Percentiles rank a stretch among this genome's conserved stretches.
These are phyloP conservation scores for Napeogenes inachia DNA, from an alignment of 2,888 invertebrate species.

Conservation along the genomic window DNA sequence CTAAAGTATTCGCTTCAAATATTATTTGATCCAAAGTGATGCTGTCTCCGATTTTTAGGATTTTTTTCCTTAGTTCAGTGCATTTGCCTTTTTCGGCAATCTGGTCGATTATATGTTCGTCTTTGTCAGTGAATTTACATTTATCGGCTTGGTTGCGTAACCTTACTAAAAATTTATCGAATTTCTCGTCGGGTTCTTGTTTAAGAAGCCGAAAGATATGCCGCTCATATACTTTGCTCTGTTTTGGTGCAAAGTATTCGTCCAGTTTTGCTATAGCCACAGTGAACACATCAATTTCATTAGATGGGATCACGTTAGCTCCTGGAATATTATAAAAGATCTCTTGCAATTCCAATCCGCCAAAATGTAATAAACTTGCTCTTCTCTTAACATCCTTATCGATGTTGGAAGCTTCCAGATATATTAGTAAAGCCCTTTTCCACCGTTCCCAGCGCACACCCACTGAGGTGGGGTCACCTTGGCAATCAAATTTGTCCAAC, in stretches of 20 bases:
- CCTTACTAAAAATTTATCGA: constrained; percentile 26
- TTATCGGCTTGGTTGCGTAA: constrained; percentile 24
- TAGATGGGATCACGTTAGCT: too few relatives aligned
- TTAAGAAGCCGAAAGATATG: constrained; percentile 23
- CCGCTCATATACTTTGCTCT: constrained; percentile 23
- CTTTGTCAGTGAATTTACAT: constrained; percentile 23
- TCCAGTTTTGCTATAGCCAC: constrained; percentile 23
- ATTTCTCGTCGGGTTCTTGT: constrained; percentile 26
- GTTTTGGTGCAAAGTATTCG: constrained; percentile 27
- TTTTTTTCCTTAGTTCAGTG: too few relatives aligned
- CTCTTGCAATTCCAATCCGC: too few relatives aligned
- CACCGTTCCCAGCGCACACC: too few relatives aligned
- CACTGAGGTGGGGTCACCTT: too few relatives aligned
- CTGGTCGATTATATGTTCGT: constrained; percentile 28
- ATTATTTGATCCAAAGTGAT: constrained; percentile 23
- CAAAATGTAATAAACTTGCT: too few relatives aligned
- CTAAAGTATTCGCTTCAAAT: constrained; percentile 19
- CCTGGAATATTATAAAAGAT: too few relatives aligned
- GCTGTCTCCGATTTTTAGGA: constrained; percentile 10
- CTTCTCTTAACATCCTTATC: too few relatives aligned
- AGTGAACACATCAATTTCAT: constrained; percentile 16
- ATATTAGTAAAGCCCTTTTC: too few relatives aligned
- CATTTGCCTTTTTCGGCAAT: constrained; percentile 24
- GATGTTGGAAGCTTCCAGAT: too few relatives aligned
- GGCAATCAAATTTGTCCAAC: too few relatives aligned